phyloP scores from a whole-genome alignment of 2,888 invertebrate species.

The Chirona hameri region DNA sequence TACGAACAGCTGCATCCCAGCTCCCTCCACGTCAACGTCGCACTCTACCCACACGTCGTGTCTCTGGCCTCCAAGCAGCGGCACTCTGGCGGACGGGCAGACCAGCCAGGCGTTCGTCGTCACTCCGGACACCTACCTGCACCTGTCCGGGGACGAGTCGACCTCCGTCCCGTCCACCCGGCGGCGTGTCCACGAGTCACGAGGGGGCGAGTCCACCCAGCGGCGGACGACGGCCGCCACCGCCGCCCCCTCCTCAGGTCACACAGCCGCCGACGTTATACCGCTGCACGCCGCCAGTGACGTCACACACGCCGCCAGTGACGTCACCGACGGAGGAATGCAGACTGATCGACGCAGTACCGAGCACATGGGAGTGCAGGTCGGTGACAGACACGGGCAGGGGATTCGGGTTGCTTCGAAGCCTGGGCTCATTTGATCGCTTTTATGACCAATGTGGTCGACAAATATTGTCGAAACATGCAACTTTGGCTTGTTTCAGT shows the following conservation, averaged over 20 bases:
- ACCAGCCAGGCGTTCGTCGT: background rate
- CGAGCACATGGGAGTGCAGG: conserved; percentile 10
- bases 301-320: background rate
- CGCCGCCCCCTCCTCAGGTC: background rate
- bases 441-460: too few relatives aligned
- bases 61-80: background rate
- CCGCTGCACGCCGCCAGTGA: background rate
- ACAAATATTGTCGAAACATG: too few relatives aligned
- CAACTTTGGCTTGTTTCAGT: too few relatives aligned
- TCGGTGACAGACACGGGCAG: background rate
- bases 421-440: too few relatives aligned
- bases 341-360: background rate
- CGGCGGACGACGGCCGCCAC: background rate
- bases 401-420: too few relatives aligned
- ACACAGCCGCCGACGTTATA: background rate
- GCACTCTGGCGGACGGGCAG: too few relatives aligned
- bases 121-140: background rate
- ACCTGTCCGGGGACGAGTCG: conserved; percentile 6
- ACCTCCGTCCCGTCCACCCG: background rate
- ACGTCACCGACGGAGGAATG: background rate
- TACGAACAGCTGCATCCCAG: too few relatives aligned
- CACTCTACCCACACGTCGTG: too few relatives aligned
- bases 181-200: too few relatives aligned
- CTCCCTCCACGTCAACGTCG: too few relatives aligned
- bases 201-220: background rate